These are phyloP conservation scores for Channa striata DNA, from an alignment of 2,797 vertebrate species.

Conservation along the genomic window DNA sequence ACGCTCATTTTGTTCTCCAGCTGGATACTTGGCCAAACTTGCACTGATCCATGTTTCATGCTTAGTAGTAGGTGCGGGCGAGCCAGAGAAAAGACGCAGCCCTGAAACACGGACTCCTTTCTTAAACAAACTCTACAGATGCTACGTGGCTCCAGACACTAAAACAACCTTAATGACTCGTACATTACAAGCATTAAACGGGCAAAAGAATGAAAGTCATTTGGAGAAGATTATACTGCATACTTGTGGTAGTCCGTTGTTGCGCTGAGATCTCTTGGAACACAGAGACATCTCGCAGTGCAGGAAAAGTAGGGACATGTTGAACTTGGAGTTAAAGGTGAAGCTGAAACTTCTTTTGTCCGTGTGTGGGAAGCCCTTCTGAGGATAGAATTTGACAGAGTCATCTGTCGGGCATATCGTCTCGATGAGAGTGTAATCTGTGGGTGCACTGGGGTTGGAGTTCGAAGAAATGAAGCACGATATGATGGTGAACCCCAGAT, in stretches of 20 bases:
- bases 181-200: constrained; percentile 9
- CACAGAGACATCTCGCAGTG: constrained; percentile 94
- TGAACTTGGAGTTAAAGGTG: constrained; percentile 89
- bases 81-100: constrained; percentile 36
- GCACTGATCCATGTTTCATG: constrained; percentile 54
- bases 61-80: constrained; percentile 23
- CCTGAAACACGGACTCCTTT: background rate
- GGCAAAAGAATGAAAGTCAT: constrained; percentile 11
- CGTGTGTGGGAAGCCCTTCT: constrained; percentile 79
- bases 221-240: constrained; percentile 31
- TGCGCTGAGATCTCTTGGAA: constrained; percentile 76
- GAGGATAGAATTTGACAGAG: constrained; percentile 87
- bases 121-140: constrained; percentile 35
- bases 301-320: constrained; percentile 89
- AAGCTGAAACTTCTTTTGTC: constrained; percentile 93
- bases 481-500: constrained; percentile 91
- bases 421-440: constrained; percentile 91
- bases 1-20: constrained; percentile 53
- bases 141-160: background rate
- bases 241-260: constrained; percentile 86
- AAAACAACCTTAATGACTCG: background rate
- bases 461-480: constrained; percentile 91
- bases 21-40: constrained; percentile 46
- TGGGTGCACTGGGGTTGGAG: constrained; percentile 83
- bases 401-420: constrained; percentile 95